Base-by-base conservation (phyloP, 2,797 vertebrate genomes). In the Helarctos malayanus region DNA sequence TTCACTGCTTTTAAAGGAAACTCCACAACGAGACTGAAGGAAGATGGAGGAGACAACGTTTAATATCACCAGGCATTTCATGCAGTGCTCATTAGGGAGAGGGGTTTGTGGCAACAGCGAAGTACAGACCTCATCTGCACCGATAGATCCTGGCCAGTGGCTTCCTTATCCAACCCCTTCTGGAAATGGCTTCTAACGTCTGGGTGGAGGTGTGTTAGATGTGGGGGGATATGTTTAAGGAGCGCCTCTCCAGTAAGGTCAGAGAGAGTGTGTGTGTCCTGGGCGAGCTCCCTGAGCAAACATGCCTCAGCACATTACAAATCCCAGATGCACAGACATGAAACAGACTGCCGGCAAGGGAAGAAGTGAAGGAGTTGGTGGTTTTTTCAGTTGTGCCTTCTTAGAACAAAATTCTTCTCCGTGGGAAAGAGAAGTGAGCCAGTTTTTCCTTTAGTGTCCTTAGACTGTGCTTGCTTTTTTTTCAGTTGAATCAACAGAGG, bases 1-100 rank as follows among this genome's bases (percentile, higher is more conserved):
- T 97, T 98, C 76, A 76, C 73, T 89, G 59, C 82, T 98, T 95
- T 94, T 98, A 93, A 96, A 97, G 89, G 91, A 96, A 63, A 95
- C 92, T 91, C 63, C 86, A 47, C n/a, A 79, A 32, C 85, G 45
- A 91, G 61, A 82, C 35, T 79, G 56, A 93, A 54, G 49, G 79
- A 82, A 91, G 85, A 81, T 54, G 11, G 94, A 89, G 54, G 23
- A 92, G 79, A 89, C 38, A 47, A 0, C 63, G n/a, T 85, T 97
- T 95, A 93, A 1, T 78, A 65, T n/a, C 41, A 96, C 47, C n/a
- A 75, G 76, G 69, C 52, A n/a, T 75, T 97, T 96, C 63, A 16
- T 41, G 45, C 47, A 11, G 1, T 65, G 32, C 81, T 98, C 68
- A 4, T 97, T 98, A 95, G 41, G 52, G 73, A 56, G 27, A 54